Evolutionary conservation across 2,888 invertebrate species (phyloP), one percentile per base, ranked within the genome.

Genomic region (Pachliopta kotzebuea): DNA sequence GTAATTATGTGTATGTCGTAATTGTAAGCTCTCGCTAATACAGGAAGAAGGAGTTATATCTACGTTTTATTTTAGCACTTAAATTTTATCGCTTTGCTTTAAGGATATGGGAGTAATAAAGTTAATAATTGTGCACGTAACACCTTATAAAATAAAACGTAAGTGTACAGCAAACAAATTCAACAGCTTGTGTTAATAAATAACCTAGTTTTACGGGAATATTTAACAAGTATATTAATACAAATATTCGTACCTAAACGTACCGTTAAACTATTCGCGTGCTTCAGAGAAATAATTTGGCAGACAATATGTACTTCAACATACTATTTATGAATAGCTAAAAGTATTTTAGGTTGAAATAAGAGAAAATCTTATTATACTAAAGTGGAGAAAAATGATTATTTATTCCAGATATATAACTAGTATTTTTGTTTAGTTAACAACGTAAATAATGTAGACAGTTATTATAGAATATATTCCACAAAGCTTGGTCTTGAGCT

Each of bases 101-200:
- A 58, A 50, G 56, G 23, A 56, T 60, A 60, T 56, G 64, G 60
- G 56, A 26, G 60, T 56, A 60, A 64, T 64, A 64, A 64, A 64
- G 21, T 60, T 63, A 63, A 58, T 63, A 60, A 64, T 60, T 64
- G 56, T 64, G 60, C 52, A 60, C 60, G 63, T 56, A 64, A 60
- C 60, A 64, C 64, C 64, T 64, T 60, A 64, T 64, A 60, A 60
- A 64, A 62, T 62, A 56, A 56, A 62, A 60, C 55, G 60, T 20
- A 45, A 64, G 60, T 50, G 64, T 56, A 29, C 37, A 50, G 50
- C 56, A 56, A 64, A 56, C 64, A 60, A 42, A 64, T 64, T 64
- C 60, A 64, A 64, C 64, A 60, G 60, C 56, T 60, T 64, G 60
- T 64, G 56, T 52, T 64, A 42, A 64, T 60, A 64, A 60, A 60